Conservation (phyloP, 2,888 invertebrate genomes). For the Loripinus fragilis region DNA sequence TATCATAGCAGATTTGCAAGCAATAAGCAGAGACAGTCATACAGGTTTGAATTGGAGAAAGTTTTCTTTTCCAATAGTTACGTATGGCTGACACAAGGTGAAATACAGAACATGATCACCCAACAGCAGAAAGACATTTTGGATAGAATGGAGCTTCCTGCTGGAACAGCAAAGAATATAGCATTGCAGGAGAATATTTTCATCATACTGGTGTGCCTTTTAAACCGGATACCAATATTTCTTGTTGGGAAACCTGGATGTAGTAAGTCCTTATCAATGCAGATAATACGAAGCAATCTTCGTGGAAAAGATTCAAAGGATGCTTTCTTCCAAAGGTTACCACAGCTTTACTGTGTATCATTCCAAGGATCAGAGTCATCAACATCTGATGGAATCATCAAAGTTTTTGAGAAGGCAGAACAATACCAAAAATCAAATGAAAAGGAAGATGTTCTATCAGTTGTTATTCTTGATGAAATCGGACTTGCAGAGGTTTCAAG, state of each 20-base stretch:
- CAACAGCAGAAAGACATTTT: constrained; percentile 64
- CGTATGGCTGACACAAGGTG: constrained; percentile 13
- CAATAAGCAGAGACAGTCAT: constrained; percentile 32
- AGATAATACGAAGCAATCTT: constrained; percentile 67
- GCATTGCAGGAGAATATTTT: constrained; percentile 72
- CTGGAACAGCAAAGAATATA: constrained; percentile 66
- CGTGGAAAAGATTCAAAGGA: constrained; percentile 69
- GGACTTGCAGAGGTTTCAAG: constrained; percentile 73
- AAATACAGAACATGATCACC: constrained; percentile 48
- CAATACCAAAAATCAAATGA: constrained; percentile 61
- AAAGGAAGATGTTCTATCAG: constrained; percentile 61
- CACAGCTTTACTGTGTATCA: constrained; percentile 67
- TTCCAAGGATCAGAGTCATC: constrained; percentile 74
- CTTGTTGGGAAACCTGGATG: constrained; percentile 74
- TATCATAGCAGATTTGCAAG: constrained; percentile 59
- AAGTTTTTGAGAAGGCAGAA: constrained; percentile 71
- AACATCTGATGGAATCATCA: constrained; percentile 73
- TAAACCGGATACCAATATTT: constrained; percentile 69
- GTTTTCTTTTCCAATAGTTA: constrained; percentile 19
- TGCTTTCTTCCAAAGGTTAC: constrained; percentile 60
- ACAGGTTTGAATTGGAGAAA: constrained; percentile 34
- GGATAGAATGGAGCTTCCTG: constrained; percentile 66
- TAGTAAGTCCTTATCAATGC: constrained; percentile 72
- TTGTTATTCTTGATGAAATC: constrained; percentile 75
- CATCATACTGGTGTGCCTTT: constrained; percentile 67